Conservation (phyloP, 2,113 vertebrate genomes). For the Bagarius yarrelli region DNA sequence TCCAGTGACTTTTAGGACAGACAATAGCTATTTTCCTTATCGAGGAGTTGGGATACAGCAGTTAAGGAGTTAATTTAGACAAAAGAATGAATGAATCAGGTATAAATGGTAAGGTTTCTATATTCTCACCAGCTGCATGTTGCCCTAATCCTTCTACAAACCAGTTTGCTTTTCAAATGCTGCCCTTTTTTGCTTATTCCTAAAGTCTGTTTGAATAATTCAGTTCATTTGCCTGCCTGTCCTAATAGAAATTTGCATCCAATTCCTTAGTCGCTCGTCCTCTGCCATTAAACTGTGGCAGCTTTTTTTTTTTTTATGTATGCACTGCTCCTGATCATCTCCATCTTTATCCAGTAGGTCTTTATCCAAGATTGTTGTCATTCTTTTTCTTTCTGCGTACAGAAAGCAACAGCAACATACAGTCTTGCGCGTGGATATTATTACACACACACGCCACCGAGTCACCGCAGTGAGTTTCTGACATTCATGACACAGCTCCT, state of each 20-base stretch:
- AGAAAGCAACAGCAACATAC: slow-evolving; percentile 2
- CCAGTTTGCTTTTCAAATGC: background rate
- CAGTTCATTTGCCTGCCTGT: background rate
- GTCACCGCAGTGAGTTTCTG: background rate
- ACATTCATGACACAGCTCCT: slow-evolving; percentile 13
- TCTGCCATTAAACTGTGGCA: background rate
- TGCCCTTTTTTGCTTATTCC: background rate
- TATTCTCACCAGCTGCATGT: background rate
- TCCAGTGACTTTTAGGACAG: no score
- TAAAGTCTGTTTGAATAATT: slow-evolving; percentile 12
- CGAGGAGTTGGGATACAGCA: background rate
- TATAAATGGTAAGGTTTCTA: background rate
- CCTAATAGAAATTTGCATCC: background rate
- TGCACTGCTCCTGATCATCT: background rate
- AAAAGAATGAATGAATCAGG: background rate
- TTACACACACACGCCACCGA: slow-evolving; percentile 21
- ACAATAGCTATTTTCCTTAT: no score
- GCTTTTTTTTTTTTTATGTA: no score
- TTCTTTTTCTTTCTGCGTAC: background rate
- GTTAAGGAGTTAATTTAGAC: background rate
- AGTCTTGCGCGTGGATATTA: background rate
- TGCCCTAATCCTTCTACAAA: background rate
- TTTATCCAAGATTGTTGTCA: no score
- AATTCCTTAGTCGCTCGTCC: background rate
- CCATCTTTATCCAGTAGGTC: background rate